Evolutionary conservation across 30 jellyfish, hydroid and myxozoan species (phyloP).

Genomic region (Clytia hemisphaerica): DNA sequence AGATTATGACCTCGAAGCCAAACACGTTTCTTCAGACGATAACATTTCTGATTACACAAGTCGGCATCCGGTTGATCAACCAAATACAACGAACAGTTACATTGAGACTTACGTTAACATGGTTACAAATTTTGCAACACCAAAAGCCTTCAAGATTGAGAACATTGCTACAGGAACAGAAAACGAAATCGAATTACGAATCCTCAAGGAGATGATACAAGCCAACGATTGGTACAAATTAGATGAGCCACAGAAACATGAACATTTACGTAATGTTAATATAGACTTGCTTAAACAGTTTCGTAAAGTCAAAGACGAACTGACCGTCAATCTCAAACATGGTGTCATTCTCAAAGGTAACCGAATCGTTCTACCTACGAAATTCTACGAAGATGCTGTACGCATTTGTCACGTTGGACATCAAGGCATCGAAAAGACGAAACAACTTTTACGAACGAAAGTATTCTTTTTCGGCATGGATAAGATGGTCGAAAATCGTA

Average conservation of each 20-base stretch:
- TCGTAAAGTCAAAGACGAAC: slow-evolving; percentile 9
- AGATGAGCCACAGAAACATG: slow-evolving; percentile 13
- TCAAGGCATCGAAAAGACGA: slow-evolving; percentile 8
- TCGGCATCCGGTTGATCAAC: no score
- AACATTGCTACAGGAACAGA: slow-evolving; percentile 15
- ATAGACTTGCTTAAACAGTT: slow-evolving; percentile 6
- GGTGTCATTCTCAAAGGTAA: background rate
- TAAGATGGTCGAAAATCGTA: slow-evolving; percentile 5
- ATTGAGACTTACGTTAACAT: no score
- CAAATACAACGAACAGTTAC: no score
- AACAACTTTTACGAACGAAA: slow-evolving; percentile 19
- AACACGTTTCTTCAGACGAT: no score
- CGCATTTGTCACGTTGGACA: slow-evolving; percentile 14
- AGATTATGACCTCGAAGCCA: no score
- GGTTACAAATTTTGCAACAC: slow-evolving; percentile 26
- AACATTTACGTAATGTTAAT: background rate
- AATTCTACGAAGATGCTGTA: slow-evolving; percentile 10
- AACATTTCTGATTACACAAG: no score
- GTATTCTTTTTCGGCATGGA: slow-evolving; percentile 17
- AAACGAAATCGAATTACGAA: slow-evolving; percentile 3
- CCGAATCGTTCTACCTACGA: slow-evolving; percentile 8
- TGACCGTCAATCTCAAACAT: slow-evolving; percentile 8
- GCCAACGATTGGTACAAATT: slow-evolving; percentile 1
- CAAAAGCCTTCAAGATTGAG: slow-evolving; percentile 3
- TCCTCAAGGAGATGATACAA: slow-evolving; percentile 7